Base-by-base conservation (phyloP, 2,113 vertebrate species). In the Syngnathus typhle region DNA sequence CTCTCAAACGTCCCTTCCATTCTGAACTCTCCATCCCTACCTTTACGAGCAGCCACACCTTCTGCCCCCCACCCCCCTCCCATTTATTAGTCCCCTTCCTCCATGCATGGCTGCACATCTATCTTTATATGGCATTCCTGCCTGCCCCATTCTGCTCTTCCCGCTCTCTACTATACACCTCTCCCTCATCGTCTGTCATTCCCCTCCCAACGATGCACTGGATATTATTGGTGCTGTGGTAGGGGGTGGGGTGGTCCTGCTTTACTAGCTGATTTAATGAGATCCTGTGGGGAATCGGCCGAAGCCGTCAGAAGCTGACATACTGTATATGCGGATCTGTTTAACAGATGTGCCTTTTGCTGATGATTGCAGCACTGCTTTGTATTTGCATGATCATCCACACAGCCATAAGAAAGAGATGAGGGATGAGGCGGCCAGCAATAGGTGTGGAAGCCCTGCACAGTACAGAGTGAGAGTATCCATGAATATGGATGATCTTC, bases 201-300 rank as follows among this genome's bases (percentile, higher is more conserved):
- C 69, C 67, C 64, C 64, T 73, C 66, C 62, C 46, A 69, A 62
- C 64, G 55, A 54, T 69, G 66, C 55, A 67, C 70, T n/a, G 43
- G 78, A 67, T 78, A 65, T 60, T 70, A 36, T 70, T 2, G 4
- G 54, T 47, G 64, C 65, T 73, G 68, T 71, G 71, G 71, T 74
- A 41, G 76, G 78, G 77, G 82, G 73, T 69, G 66, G 83, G 74
- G 81, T 74, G 72, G 69, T 85, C 70, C 69, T 83, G 75, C 78
- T 70, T 80, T 75, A 71, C 81, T 74, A 75, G 71, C 70, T 81
- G 75, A 86, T 88, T 88, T 91, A 91, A 92, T 90, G 88, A 92
- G 88, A 72, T 89, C 89, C 88, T 69, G 51, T 77, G 88, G 84
- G 88, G 85, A 62, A 86, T 89, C 46, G 79, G 73, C 81, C 49